Percentiles rank a stretch among this genome's conserved stretches.
Evolutionary conservation across 37 sponge, comb jelly and placozoan genomes (phyloP).

Genomic region (Crambe crambe): DNA sequence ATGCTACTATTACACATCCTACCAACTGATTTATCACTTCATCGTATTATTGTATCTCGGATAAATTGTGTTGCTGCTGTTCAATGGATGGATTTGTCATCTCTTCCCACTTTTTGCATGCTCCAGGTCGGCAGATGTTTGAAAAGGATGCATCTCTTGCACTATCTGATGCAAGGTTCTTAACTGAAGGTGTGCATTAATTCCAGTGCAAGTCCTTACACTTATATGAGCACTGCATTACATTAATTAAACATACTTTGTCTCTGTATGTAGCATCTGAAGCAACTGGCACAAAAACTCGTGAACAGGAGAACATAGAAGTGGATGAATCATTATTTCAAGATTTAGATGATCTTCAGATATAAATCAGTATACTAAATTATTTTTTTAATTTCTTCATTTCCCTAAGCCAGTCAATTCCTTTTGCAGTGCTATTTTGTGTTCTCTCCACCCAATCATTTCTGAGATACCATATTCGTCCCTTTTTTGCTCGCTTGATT

Average conservation of each 20-base stretch:
- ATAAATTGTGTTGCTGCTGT: neutral
- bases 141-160: conserved; percentile 83
- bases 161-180: conserved; percentile 71
- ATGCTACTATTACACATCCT: neutral
- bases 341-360: conserved; percentile 61
- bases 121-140: conserved; percentile 80
- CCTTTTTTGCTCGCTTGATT: neutral
- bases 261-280: neutral
- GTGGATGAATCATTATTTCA: conserved; percentile 78
- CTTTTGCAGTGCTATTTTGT: neutral
- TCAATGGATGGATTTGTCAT: neutral
- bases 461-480: conserved; percentile 12
- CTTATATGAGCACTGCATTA: neutral
- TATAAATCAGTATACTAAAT: conserved; percentile 6
- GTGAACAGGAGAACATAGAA: conserved; percentile 51
- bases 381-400: neutral
- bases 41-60: no score
- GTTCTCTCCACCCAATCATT: conserved; percentile 3
- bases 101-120: neutral
- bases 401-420: conserved; percentile 11
- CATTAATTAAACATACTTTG: neutral
- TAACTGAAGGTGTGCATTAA: conserved; percentile 45
- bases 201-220: neutral
- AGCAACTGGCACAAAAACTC: neutral
- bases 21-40: neutral